These are phyloP conservation scores for Enteromius treurensis DNA, from an alignment of 2,797 vertebrate species.

Conservation along the genomic window DNA sequence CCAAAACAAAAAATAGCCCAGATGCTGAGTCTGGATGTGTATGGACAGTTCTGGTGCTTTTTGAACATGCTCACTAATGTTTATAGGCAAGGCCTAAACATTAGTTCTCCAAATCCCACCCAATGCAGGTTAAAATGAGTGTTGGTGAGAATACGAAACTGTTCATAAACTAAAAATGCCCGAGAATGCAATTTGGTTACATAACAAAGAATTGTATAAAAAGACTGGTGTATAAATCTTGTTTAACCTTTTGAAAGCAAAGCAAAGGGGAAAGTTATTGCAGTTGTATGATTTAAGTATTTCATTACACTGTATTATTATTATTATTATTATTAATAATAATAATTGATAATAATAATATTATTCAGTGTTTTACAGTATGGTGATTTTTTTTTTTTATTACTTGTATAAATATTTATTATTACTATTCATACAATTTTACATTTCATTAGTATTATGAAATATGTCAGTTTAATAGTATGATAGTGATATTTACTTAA, in stretches of 20 bases:
- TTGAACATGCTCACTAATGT: background rate
- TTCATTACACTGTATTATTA: too few relatives aligned
- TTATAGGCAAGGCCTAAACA: background rate
- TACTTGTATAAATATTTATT: too few relatives aligned
- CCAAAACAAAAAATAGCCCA: conserved; percentile 18
- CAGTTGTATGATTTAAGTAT: too few relatives aligned
- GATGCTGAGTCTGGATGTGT: background rate
- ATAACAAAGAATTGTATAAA: background rate
- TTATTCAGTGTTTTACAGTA: too few relatives aligned
- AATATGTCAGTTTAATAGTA: background rate
- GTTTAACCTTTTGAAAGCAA: background rate
- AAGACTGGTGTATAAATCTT: background rate
- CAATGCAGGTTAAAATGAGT: background rate
- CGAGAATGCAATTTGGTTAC: background rate
- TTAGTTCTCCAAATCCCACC: background rate
- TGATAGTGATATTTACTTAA: background rate
- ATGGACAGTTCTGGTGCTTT: background rate
- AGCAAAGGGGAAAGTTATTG: background rate
- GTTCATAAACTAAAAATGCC: background rate
- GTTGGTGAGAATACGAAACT: background rate
- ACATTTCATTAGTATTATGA: background rate
- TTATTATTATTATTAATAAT: too few relatives aligned
- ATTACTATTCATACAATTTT: background rate
- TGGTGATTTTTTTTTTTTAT: too few relatives aligned
- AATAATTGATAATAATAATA: too few relatives aligned